Base-by-base conservation (phyloP, 1,140 invertebrate genomes). In the Hyles vespertilio region DNA sequence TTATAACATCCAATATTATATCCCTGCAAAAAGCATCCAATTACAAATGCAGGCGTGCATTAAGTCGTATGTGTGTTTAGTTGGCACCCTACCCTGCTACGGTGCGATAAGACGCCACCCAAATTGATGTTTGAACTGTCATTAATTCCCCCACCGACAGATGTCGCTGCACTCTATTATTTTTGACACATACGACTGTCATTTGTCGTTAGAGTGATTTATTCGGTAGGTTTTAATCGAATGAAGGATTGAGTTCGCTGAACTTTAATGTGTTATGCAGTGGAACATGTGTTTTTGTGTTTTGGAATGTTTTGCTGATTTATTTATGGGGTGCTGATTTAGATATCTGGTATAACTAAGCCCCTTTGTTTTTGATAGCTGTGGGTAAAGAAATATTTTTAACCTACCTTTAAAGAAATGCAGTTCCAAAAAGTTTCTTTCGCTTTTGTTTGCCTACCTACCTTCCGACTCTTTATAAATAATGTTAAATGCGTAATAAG, bases 101-200 rank as follows among this genome's bases (percentile, higher is more conserved):
- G 54, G 11, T 12, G 61, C 76, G 83, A 86, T 86, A 86, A 86
- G 76, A 78, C 77, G 67, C 60, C 60, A 50, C 49, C 70, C 57
- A 75, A 82, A 81, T 84, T 80, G 81, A 81, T 86, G 81, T 86
- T 87, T 84, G 81, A 87, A 83, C 75, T 77, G 70, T 74, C 84
- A 87, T 87, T 86, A 84, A 84, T 79, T 74, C 79, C 66, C 79
- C 66, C 64, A 52, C 61, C 69, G 76, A 78, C 84, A 87, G 74
- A 79, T 84, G 84, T 83, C 81, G 63, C 70, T 70, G 61, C 58
- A 69, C 63, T 77, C 79, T 78, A 86, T 86, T 86, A 84, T 81
- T 82, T 85, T 80, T 79, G 77, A 82, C 81, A 77, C 73, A 72
- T 72, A 74, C 69, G 61, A 73, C 63, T 82, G 72, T 81, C 70